These are phyloP conservation scores for Pogonus chalceus DNA, from an alignment of 1,140 invertebrate genomes.

Conservation along the genomic window DNA sequence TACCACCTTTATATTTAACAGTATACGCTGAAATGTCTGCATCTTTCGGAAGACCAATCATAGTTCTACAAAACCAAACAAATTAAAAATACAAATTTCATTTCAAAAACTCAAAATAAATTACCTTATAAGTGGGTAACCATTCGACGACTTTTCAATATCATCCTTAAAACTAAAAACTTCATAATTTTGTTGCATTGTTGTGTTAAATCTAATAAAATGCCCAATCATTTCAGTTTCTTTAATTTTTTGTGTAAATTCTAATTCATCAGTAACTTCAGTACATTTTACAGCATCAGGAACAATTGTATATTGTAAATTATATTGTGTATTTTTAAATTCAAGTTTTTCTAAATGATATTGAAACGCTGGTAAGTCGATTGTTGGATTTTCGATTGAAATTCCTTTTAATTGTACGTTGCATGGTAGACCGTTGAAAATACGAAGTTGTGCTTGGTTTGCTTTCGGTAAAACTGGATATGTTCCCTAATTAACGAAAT, in stretches of 20 bases:
- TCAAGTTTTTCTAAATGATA: no score
- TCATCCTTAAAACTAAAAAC: constrained; percentile 24
- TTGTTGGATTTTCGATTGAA: no score
- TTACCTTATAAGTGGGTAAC: constrained; percentile 36
- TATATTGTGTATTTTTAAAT: neutral
- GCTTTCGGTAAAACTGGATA: constrained; percentile 51
- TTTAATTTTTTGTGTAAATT: no score
- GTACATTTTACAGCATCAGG: neutral
- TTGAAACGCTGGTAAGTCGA: no score
- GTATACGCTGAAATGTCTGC: neutral
- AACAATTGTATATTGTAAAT: neutral
- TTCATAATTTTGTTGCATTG: constrained; percentile 3
- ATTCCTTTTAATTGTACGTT: no score
- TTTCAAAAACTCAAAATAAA: constrained; percentile 1
- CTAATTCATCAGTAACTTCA: neutral
- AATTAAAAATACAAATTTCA: constrained; percentile 1
- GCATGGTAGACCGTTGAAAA: constrained; percentile 47
- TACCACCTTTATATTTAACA: neutral
- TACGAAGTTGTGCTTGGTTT: constrained; percentile 51
- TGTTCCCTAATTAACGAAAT: constrained; percentile 42
- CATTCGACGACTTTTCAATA: constrained; percentile 34
- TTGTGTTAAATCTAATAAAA: neutral
- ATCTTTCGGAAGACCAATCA: neutral
- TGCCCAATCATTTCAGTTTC: neutral
- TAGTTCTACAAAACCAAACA: constrained; percentile 11